Conservation (phyloP, 2,113 vertebrate genomes). For the Sphaerodactylus townsendi region DNA sequence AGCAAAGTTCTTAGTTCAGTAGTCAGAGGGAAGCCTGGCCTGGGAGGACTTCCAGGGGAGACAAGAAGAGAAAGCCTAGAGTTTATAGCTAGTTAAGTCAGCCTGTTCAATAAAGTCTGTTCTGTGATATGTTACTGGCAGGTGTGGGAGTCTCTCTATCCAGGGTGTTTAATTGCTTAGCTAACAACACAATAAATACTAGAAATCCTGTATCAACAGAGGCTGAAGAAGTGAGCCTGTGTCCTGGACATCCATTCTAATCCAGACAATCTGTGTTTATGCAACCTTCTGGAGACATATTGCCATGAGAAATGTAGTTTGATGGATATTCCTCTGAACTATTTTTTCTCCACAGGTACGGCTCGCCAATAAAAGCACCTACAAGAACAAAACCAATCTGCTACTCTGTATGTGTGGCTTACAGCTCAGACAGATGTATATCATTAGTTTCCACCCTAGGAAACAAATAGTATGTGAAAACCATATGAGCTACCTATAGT, state of each 20-base stretch:
- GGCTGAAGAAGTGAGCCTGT: no score
- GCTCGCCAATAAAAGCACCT: conserved; percentile 21
- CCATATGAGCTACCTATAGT: conserved; percentile 54
- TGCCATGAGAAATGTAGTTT: neutral
- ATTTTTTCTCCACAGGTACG: conserved; percentile 14
- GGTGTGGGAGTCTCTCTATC: no score
- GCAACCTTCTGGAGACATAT: neutral
- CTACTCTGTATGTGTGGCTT: neutral
- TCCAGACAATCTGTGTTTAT: neutral
- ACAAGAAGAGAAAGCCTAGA: no score
- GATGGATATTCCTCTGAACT: neutral
- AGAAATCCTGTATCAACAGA: neutral
- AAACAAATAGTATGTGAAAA: conserved; percentile 18
- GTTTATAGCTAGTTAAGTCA: no score
- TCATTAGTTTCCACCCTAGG: conserved; percentile 35
- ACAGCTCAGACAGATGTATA: neutral
- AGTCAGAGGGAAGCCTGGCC: no score
- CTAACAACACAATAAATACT: no score
- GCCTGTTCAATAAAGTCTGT: no score
- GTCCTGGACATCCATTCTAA: neutral
- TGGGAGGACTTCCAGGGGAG: no score
- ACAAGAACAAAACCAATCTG: conserved; percentile 16
- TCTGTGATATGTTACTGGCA: no score
- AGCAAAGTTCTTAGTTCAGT: no score
- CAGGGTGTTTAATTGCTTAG: no score